Evolutionary conservation across 2,888 invertebrate species (phyloP).

Genomic region (Hypolimnas misippus): DNA sequence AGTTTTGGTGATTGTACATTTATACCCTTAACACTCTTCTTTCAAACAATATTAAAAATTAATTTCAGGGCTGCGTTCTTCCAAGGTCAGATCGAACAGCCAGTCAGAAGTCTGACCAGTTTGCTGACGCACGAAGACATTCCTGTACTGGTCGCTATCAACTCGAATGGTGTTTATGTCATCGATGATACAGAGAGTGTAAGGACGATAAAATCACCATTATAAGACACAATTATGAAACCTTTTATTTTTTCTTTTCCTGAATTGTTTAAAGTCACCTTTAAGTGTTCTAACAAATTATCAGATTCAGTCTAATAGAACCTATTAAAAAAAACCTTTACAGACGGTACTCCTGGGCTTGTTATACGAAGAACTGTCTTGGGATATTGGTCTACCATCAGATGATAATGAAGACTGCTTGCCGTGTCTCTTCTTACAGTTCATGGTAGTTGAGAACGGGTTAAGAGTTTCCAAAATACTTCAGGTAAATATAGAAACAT

Average conservation of each 20-base stretch:
- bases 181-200: slow-evolving; percentile 94
- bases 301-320: no score
- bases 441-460: slow-evolving; percentile 91
- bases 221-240: no score
- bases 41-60: no score
- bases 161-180: slow-evolving; percentile 92
- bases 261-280: no score
- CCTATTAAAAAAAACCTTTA: no score
- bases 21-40: neutral
- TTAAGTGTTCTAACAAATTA: no score
- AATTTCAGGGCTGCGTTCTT: slow-evolving; percentile 93
- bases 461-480: slow-evolving; percentile 91
- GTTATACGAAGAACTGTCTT: slow-evolving; percentile 94
- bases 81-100: slow-evolving; percentile 97
- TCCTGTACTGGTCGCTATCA: slow-evolving; percentile 94
- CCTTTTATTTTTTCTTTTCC: no score
- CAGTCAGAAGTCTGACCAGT: slow-evolving; percentile 92
- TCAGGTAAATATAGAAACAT: slow-evolving; percentile 74
- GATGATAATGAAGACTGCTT: slow-evolving; percentile 94
- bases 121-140: slow-evolving; percentile 94
- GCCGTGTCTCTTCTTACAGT: slow-evolving; percentile 96
- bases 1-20: neutral
- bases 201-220: slow-evolving; percentile 61
- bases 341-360: slow-evolving; percentile 93
- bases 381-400: slow-evolving; percentile 95